Evolutionary conservation across 1,140 invertebrate genomes (phyloP), one percentile per base, ranked within the genome.

Genomic region (Popillia japonica): DNA sequence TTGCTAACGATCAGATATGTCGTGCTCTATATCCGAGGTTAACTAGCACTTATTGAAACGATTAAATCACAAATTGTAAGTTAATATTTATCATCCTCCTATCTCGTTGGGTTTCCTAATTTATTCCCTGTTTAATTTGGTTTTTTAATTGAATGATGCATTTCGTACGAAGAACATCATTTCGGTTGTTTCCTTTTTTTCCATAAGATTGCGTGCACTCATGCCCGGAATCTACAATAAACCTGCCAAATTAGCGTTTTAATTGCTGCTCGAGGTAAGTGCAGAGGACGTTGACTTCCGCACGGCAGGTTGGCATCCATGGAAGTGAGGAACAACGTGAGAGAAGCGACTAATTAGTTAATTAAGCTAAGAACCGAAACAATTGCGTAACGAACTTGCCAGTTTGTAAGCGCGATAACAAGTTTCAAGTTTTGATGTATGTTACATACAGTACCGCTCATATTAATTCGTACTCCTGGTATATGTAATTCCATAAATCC

Each of bases 201-300:
- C 20, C 22, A 9, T 1, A 27, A 68, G 61, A 22, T 27, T 22
- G 48, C 48, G 48, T n/a, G 14, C 48, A n/a, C 14, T 68, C 61
- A 22, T 68, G 61, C 22, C 14, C 11, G 22, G 61, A 34, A 68
- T 68, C 61, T 14, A 22, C 61, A 27, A 68, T 68, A 6, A 22
- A 68, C 17, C 61, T 68, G 61, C 61, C 61, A 68, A 68, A 68
- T 68, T 68, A 68, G 61, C 61, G 17, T 68, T 68, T 68, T 68
- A 68, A 68, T 68, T 68, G 61, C 22, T 68, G 61, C 61, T 17
- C 22, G 27, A 68, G 20, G 61, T 20, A 68, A 68, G 9, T 68
- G 27, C 11, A 17, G 22, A 68, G 61, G 61, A 68, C 61, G 61
- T 68, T 68, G 61, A 68, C 61, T 68, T 68, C 61, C 61, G 61